Base-by-base conservation (phyloP, 2,797 vertebrate genomes). In the Lagocephalus sceleratus region DNA sequence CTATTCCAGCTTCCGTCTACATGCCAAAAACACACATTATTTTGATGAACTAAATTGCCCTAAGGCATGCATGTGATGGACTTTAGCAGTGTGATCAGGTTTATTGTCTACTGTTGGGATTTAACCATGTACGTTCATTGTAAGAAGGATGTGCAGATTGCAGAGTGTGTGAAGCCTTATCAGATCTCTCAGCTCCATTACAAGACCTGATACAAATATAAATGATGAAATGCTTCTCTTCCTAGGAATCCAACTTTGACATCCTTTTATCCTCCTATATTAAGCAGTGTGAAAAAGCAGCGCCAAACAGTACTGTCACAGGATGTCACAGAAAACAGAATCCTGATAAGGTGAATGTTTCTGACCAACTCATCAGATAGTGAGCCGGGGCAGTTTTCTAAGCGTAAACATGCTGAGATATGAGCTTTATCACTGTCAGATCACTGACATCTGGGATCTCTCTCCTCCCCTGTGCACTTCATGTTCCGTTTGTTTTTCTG, bases 361-460 rank as follows among this genome's bases (percentile, higher is more conserved):
- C 66, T 69, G 57, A 42, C 51, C 23, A 55, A 47, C 72, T 39
- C 59, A 72, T 73, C 78, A 83, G 73, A 75, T 78, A 70, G 47
- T 63, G 46, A 49, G 51, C 49, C 68, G 51, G 74, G 72, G 75
- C 68, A 52, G 54, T 76, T 82, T 49, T 75, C 46, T 25, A 42
- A 67, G 67, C 56, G 47, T 83, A 85, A 87, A 87, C 76, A 86
- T 79, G 83, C 82, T 85, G 81, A 84, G 85, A 87, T 87, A 85
- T 63, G 76, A 82, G 68, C 64, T 87, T 85, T 86, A 87, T 87
- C 81, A n/a, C 55, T 57, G 70, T 68, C 73, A 56, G 68, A 81
- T 81, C 78, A 59, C 63, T 41, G 48, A 72, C 82, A 81, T 76
- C 78, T 81, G 79, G 63, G 61, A 73, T 66, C 41, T 51, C 60